Evolutionary conservation across 2,797 vertebrate genomes (phyloP).

Genomic region (Myotis daubentonii): DNA sequence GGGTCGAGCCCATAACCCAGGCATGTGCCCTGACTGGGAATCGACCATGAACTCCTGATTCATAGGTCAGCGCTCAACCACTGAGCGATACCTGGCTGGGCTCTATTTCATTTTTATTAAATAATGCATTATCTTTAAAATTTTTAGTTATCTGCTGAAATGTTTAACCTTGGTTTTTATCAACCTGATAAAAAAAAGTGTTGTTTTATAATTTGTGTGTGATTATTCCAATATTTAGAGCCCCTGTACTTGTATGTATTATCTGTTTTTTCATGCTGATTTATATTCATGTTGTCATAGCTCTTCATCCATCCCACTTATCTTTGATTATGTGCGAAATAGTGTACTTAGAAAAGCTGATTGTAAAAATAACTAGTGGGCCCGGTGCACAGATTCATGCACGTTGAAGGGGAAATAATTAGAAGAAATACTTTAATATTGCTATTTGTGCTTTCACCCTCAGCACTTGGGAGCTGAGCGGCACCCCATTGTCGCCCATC

Average conservation of each 20-base stretch:
- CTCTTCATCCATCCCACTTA: background rate
- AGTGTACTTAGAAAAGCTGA: background rate
- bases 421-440: no score
- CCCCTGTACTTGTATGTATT: no score
- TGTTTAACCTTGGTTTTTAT: background rate
- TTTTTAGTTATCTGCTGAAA: background rate
- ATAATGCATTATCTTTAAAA: background rate
- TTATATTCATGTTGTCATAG: background rate
- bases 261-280: background rate
- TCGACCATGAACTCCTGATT: fast-evolving
- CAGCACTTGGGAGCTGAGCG: no score
- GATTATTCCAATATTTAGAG: no score
- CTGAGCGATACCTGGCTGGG: no score
- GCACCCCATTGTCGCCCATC: fast-evolving
- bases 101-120: background rate
- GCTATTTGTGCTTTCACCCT: no score
- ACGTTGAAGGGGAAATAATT: no score
- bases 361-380: background rate
- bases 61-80: no score
- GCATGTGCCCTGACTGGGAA: no score
- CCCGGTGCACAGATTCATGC: no score
- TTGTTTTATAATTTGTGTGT: background rate
- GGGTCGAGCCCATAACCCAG: no score
- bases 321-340: background rate
- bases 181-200: no score